A percentile compares a stretch with the other conserved stretches of the same genome.
Evolutionary conservation across 1,140 invertebrate species (phyloP).

Genomic region (Pachyrhynchus sulphureomaculatus): DNA sequence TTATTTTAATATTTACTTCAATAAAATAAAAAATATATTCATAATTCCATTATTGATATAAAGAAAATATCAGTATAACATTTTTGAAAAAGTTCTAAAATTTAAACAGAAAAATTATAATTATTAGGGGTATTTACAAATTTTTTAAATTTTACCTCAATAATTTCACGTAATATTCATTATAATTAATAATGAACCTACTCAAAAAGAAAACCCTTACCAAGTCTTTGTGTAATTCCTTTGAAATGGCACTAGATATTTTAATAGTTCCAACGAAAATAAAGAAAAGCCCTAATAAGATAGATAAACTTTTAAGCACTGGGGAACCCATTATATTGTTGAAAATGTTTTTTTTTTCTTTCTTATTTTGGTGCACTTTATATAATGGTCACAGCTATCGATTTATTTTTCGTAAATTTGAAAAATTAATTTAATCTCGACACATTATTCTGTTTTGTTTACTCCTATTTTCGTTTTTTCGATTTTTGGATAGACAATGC

Average conservation of each 20-base stretch:
- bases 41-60: no score
- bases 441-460: conserved; percentile 1
- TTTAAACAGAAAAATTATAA: no score
- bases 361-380: conserved; percentile 9
- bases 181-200: no score
- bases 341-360: neutral
- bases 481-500: neutral
- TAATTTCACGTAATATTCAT: no score
- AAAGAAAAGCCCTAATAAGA: conserved; percentile 92
- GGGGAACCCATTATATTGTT: conserved; percentile 16
- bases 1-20: no score
- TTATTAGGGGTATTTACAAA: no score
- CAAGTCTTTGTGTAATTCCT: conserved; percentile 95
- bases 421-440: neutral
- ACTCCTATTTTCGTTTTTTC: conserved; percentile 23
- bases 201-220: no score
- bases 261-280: conserved; percentile 93
- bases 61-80: no score
- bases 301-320: conserved; percentile 60
- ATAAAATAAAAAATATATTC: no score
- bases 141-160: no score
- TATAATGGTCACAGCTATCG: neutral
- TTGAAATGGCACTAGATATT: conserved; percentile 86
- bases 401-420: neutral
- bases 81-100: no score